Conservation (phyloP, 2,797 vertebrate species). For the Melanotaenia boesemani region DNA sequence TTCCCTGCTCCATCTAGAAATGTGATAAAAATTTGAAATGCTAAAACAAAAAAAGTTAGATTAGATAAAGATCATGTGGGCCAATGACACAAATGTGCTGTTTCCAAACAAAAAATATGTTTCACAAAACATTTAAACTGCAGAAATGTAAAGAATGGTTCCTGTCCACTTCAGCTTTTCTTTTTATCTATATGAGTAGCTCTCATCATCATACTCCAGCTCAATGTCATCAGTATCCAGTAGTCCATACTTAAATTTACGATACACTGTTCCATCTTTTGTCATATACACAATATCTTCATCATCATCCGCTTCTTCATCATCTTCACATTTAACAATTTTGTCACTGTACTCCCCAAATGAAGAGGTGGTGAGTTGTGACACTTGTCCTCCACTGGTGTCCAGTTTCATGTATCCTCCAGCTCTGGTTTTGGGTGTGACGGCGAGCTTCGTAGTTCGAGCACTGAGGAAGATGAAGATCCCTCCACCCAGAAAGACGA, state of each 20-base stretch:
- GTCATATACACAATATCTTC: conserved; percentile 96
- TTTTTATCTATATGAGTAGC: conserved; percentile 79
- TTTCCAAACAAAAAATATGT: conserved; percentile 5
- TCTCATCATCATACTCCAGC: conserved; percentile 95
- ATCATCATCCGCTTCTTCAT: conserved; percentile 82
- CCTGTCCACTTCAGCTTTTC: neutral
- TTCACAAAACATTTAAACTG: neutral
- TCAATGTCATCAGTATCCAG: conserved; percentile 91
- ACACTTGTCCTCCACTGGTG: conserved; percentile 36
- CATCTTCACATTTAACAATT: conserved; percentile 71
- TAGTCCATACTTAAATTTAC: conserved; percentile 92
- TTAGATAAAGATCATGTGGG: neutral
- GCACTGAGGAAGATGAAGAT: conserved; percentile 83
- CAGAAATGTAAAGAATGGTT: neutral
- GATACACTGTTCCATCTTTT: conserved; percentile 92
- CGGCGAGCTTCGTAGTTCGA: conserved; percentile 49
- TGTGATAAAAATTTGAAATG: neutral
- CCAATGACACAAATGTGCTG: neutral
- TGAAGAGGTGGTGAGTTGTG: conserved; percentile 61
- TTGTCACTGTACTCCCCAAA: conserved; percentile 87
- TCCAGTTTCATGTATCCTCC: conserved; percentile 86
- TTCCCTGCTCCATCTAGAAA: neutral
- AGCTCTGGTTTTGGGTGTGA: conserved; percentile 54
- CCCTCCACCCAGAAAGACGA: conserved; percentile 78
- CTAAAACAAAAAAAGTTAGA: neutral